Percentiles rank a stretch among this genome's conserved stretches.
Conservation (phyloP, 1,140 invertebrate genomes). For the Stratiolaelaps scimitus region DNA sequence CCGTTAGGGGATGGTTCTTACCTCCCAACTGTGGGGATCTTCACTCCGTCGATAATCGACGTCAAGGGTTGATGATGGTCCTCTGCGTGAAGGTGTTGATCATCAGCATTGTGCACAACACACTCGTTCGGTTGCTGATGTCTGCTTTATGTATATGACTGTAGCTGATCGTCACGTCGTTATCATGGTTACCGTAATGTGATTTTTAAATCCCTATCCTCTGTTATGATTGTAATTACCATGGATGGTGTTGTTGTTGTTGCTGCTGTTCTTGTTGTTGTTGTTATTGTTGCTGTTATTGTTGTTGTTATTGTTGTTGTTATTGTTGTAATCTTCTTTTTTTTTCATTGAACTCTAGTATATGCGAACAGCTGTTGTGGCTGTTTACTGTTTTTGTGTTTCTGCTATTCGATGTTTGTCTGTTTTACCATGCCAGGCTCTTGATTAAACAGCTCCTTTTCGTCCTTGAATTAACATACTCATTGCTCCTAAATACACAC, state of each 20-base stretch:
- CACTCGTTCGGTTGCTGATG: no score
- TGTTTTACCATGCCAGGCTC: slow-evolving; percentile 28
- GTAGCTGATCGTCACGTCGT: no score
- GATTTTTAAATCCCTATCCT: no score
- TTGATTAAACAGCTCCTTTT: not conserved
- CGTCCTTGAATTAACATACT: not conserved
- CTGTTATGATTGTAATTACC: no score
- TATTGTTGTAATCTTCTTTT: not conserved
- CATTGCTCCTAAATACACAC: not conserved
- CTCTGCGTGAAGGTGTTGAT: no score
- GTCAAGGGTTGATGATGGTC: no score
- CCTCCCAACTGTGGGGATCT: no score
- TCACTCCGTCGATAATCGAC: no score
- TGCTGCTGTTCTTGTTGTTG: not conserved
- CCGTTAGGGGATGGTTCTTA: no score
- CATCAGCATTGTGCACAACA: no score
- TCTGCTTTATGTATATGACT: no score
- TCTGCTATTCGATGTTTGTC: slow-evolving; percentile 10
- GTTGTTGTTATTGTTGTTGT: not conserved
- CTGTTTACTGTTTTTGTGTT: not conserved
- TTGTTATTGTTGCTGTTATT: not conserved
- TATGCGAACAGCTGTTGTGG: not conserved
- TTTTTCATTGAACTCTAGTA: not conserved
- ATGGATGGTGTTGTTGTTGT: not conserved
- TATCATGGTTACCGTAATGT: no score